Base-by-base conservation (phyloP, 2,797 vertebrate species). In the Pteropus rufus region DNA sequence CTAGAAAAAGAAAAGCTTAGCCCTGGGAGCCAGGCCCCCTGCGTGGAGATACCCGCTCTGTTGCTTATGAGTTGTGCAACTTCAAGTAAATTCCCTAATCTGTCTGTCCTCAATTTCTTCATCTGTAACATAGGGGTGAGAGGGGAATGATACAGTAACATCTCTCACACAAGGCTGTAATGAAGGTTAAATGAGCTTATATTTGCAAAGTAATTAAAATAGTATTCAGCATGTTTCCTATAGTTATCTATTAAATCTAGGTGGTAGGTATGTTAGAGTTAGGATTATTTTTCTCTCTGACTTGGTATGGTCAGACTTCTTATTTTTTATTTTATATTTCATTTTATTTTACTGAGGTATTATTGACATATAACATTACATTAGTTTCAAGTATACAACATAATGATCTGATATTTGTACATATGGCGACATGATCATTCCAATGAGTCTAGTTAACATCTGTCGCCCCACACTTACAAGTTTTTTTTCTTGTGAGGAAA, bases 91-190 rank as follows among this genome's bases (percentile, higher is more conserved):
- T 52, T 3, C 11, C 46, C 11, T 36, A 62, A 62, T n/a, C 52
- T 73, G 62, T 92, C 90, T 93, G 69, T 75, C 85, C 24, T 90
- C 44, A n/a, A 12, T 84, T 58, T 95, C 84, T 49, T 93, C 29
- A 7, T 88, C 29, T n/a, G 0, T 54, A 49, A 64, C 10, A 5
- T 56, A 36, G 21, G 3, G 19, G 73, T 52, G 19, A 36, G 18
- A 3, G 23, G 73, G 39, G 29, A 34, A 41, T 80, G 82, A 69
- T 64, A 60, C 7, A 15, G 24, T 3, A 44, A 10, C 23, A 36
- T 24, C 19, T 73, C 4, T 62, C 31, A 77, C n/a, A 73, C 41
- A 19, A 75, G 14, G 56, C 67, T 58, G 26, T 88, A 26, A 6
- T 29, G 31, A 75, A 89, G 36, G 21, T 44, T 41, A 70, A 81